phyloP scores from a whole-genome alignment of 2,113 vertebrate species.

The Pachyramphus minor region DNA sequence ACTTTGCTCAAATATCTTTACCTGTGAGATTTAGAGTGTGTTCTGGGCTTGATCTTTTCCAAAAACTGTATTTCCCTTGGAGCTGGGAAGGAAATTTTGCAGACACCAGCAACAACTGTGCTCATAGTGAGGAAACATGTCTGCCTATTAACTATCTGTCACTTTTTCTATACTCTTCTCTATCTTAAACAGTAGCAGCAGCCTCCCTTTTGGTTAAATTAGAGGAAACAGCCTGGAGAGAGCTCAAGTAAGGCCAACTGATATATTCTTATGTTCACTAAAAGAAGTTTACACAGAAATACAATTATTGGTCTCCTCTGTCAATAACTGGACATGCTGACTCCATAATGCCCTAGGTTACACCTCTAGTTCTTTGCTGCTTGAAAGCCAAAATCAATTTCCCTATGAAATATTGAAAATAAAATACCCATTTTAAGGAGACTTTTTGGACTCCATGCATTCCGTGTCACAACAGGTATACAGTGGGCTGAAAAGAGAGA shows the following conservation, averaged over 20 bases:
- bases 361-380: background rate
- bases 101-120: background rate
- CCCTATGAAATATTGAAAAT: background rate
- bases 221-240: background rate
- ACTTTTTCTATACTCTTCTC: background rate
- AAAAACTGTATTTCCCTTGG: background rate
- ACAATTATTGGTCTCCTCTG: background rate
- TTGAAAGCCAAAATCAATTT: constrained; percentile 16
- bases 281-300: background rate
- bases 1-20: background rate
- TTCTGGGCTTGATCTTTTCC: background rate
- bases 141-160: background rate
- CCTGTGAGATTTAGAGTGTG: background rate
- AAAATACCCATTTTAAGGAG: background rate
- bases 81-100: background rate
- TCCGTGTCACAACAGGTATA: background rate
- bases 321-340: background rate
- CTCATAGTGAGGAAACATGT: background rate
- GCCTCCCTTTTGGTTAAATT: background rate
- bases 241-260: background rate
- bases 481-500: background rate
- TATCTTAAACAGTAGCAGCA: background rate
- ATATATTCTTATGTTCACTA: background rate
- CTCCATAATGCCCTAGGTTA: background rate
- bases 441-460: background rate